A percentile compares a stretch with the other conserved stretches of the same genome.
Evolutionary conservation across 1,140 invertebrate species (phyloP).

Genomic region (Caenorhabditis tropicalis): DNA sequence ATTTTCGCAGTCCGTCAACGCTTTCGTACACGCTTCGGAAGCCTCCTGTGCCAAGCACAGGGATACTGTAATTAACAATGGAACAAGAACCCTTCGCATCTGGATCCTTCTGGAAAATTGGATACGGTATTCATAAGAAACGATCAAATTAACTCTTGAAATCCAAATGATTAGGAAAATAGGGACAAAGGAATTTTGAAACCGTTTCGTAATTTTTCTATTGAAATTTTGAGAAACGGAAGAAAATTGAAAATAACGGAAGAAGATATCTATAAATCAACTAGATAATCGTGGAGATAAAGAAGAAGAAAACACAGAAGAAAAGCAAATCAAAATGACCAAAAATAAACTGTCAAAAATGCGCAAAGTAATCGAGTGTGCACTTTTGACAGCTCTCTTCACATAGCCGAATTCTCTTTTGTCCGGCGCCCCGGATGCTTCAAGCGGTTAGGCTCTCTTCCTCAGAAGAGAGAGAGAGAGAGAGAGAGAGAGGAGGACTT

Average conservation of each 20-base stretch:
- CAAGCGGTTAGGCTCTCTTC: background rate
- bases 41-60: slow-evolving; percentile 36
- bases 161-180: background rate
- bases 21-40: slow-evolving; percentile 44
- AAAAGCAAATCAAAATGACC: background rate
- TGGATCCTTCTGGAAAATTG: background rate
- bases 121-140: too few relatives aligned
- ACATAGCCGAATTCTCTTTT: background rate
- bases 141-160: background rate
- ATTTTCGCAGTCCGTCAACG: slow-evolving; percentile 49
- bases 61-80: background rate
- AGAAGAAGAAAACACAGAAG: background rate
- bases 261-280: too few relatives aligned
- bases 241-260: too few relatives aligned
- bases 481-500: background rate
- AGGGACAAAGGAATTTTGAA: background rate
- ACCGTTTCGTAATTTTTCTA: too few relatives aligned
- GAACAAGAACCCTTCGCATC: background rate
- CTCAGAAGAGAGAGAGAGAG: background rate
- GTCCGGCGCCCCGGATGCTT: background rate
- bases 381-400: slow-evolving; percentile 31
- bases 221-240: too few relatives aligned
- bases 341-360: slow-evolving; percentile 16
- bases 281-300: too few relatives aligned
- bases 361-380: background rate